phyloP scores from a whole-genome alignment of 2,888 invertebrate genomes.

The Biston stratarius region DNA sequence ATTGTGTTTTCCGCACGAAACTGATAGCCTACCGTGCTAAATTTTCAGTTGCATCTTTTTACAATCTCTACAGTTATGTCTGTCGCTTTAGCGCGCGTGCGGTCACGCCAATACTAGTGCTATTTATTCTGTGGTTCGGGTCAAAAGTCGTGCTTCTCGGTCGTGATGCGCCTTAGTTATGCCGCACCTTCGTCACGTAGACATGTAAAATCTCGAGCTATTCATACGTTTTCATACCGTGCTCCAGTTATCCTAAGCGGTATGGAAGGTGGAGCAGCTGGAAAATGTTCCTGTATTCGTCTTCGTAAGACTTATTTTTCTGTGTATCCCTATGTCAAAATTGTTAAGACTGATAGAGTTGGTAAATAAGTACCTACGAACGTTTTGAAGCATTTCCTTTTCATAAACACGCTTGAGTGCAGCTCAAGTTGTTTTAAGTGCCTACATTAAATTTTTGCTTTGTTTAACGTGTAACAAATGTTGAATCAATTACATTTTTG shows the following conservation, averaged over 20 bases:
- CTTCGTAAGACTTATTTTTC: background rate
- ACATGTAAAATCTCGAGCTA: background rate
- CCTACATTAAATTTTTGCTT: too few species aligned
- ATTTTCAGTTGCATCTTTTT: background rate
- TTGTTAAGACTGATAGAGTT: background rate
- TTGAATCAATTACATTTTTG: too few species aligned
- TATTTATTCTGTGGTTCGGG: conserved; percentile 5
- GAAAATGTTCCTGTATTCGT: background rate
- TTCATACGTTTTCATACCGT: conserved; percentile 7
- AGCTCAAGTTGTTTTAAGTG: too few species aligned
- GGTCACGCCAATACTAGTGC: background rate
- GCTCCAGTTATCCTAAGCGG: conserved; percentile 3
- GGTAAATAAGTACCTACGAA: background rate
- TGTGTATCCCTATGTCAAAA: background rate
- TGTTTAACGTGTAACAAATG: too few species aligned
- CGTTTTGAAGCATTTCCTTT: background rate
- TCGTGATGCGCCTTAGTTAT: background rate
- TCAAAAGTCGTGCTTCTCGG: conserved; percentile 12
- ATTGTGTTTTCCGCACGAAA: background rate
- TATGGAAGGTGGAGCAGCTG: background rate
- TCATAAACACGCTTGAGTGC: background rate
- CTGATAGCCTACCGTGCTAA: background rate
- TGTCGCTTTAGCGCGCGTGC: background rate
- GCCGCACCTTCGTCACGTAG: conserved; percentile 1
- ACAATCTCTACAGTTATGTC: background rate